phyloP scores from a whole-genome alignment of 2,113 vertebrate genomes.

The Amphiprion ocellaris region DNA sequence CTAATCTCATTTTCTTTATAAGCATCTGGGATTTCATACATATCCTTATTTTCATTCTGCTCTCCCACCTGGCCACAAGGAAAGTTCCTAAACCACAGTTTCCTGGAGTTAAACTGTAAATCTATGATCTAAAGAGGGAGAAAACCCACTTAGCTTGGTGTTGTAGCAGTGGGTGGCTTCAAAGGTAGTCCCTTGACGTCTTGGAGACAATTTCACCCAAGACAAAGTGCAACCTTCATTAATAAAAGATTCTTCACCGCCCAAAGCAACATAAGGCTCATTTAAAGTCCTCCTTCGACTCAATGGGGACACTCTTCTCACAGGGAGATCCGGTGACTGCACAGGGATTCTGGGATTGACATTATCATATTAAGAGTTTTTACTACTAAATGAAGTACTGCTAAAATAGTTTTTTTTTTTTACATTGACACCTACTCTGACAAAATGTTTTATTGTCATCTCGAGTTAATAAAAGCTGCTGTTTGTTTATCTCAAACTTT shows the following conservation, averaged over 20 bases:
- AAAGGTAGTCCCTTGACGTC: conserved; percentile 43
- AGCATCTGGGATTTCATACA: conserved; percentile 45
- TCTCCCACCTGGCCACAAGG: conserved; percentile 46
- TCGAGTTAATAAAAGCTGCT: conserved; percentile 22
- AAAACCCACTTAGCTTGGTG: conserved; percentile 60
- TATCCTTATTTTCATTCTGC: conserved; percentile 35
- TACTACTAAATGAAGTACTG: conserved; percentile 29
- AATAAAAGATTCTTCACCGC: conserved; percentile 77
- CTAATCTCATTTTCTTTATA: conserved; percentile 52
- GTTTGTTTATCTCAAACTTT: conserved; percentile 42
- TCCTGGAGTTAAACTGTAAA: conserved; percentile 44
- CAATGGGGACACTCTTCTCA: conserved; percentile 44
- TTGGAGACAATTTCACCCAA: conserved; percentile 62
- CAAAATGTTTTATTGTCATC: conserved; percentile 24
- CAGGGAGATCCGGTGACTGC: conserved; percentile 19
- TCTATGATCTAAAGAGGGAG: conserved; percentile 49
- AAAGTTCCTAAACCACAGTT: conserved; percentile 41
- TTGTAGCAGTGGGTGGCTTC: conserved; percentile 56
- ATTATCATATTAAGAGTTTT: conserved; percentile 29
- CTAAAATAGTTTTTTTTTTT: background rate
- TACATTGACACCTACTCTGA: background rate
- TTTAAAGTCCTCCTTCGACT: conserved; percentile 62
- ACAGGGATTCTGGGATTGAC: conserved; percentile 25
- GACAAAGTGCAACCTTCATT: conserved; percentile 75
- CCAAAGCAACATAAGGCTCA: conserved; percentile 53